A percentile compares a stretch with the other conserved stretches of the same genome.
Evolutionary conservation across 2,888 invertebrate species (phyloP).

Genomic region (Deilephila elpenor): DNA sequence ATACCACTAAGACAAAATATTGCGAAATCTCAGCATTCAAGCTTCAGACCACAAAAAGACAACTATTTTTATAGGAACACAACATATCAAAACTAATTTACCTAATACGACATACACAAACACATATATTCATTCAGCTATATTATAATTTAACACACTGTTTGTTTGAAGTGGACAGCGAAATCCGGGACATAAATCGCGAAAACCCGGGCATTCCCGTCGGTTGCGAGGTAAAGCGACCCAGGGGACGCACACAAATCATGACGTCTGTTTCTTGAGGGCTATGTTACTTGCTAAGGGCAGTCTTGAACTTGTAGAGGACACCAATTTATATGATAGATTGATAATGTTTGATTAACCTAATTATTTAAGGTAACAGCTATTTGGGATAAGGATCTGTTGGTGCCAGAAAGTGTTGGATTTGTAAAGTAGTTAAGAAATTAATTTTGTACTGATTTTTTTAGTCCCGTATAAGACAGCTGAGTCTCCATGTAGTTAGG

Average conservation of each 20-base stretch:
- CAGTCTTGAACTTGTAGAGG: constrained; percentile 37
- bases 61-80: not conserved
- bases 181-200: constrained; percentile 39
- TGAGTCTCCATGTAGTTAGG: no score
- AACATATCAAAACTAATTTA: not conserved
- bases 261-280: constrained; percentile 54
- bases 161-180: constrained; percentile 48
- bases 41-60: not conserved
- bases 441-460: no score
- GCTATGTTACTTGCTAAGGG: constrained; percentile 39
- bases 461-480: no score
- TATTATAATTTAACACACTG: constrained; percentile 45
- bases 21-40: no score
- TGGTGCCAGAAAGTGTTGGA: no score
- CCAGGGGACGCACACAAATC: constrained; percentile 62
- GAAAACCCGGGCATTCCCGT: constrained; percentile 35
- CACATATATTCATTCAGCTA: constrained; percentile 33
- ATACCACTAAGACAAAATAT: no score
- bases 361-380: no score
- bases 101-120: not conserved
- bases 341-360: constrained; percentile 12
- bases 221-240: constrained; percentile 47
- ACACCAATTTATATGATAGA: constrained; percentile 17
- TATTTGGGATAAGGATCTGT: no score
- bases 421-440: no score